Conservation (phyloP, 2,797 vertebrate species). For the Triplophysa bombifrons region DNA sequence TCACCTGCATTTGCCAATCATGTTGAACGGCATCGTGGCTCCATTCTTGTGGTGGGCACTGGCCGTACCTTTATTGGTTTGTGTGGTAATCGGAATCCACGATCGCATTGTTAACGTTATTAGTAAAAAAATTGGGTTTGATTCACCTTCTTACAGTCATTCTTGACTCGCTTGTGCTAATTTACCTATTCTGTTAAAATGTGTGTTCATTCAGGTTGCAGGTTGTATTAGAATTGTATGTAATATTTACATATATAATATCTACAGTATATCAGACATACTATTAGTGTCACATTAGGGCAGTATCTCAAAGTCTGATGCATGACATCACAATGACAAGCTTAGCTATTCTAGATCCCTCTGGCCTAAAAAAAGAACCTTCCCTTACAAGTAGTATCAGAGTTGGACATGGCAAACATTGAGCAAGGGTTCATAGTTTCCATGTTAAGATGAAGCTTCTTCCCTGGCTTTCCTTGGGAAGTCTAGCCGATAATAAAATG, state of each 20-base stretch:
- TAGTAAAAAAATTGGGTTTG: background rate
- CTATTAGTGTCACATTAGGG: conserved; percentile 12
- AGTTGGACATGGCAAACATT: background rate
- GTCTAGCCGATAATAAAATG: background rate
- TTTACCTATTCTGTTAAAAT: background rate
- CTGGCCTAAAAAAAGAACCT: conserved; percentile 42
- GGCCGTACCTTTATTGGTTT: background rate
- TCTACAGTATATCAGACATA: conserved; percentile 10
- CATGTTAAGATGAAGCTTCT: background rate
- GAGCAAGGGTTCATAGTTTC: background rate
- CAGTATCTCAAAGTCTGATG: conserved; percentile 7
- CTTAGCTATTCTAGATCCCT: conserved; percentile 49
- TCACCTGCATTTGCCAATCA: conserved; percentile 66
- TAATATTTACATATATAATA: background rate
- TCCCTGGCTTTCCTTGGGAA: background rate
- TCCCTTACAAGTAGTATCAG: conserved; percentile 27
- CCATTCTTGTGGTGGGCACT: conserved; percentile 1
- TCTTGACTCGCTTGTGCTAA: background rate
- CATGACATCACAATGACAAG: conserved; percentile 37
- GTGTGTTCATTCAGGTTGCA: too few species aligned
- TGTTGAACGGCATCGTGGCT: conserved; percentile 34
- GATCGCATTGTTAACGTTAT: background rate
- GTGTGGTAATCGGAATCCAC: background rate
- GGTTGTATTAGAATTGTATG: background rate
- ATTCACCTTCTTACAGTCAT: background rate